phyloP scores from a whole-genome alignment of 2,113 vertebrate genomes.

The Neoarius graeffei region DNA sequence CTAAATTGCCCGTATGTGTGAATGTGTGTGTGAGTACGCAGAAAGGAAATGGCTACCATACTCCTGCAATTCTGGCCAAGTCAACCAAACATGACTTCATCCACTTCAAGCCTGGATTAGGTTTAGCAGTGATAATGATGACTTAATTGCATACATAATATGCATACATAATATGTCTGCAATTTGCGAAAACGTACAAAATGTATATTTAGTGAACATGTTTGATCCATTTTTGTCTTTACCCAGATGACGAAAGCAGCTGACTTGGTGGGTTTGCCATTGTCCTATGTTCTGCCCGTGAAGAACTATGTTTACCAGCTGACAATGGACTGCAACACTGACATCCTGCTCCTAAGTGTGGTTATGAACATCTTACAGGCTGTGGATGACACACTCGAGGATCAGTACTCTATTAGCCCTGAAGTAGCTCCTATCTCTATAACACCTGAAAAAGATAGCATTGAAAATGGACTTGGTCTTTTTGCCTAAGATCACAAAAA shows the following conservation, averaged over 20 bases:
- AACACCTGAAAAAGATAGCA: not conserved
- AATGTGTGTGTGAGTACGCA: too few relatives aligned
- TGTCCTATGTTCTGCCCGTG: slow-evolving; percentile 51
- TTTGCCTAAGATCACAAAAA: too few relatives aligned
- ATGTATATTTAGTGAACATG: too few relatives aligned
- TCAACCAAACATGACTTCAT: too few relatives aligned
- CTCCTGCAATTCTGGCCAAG: too few relatives aligned
- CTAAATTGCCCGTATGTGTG: too few relatives aligned
- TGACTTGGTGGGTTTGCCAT: slow-evolving; percentile 40
- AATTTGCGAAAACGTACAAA: not conserved
- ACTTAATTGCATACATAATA: too few relatives aligned
- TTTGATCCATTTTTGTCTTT: not conserved
- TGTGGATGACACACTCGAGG: slow-evolving; percentile 26
- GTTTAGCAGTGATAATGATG: too few relatives aligned
- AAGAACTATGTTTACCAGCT: slow-evolving; percentile 50
- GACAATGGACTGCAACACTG: slow-evolving; percentile 34
- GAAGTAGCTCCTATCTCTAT: not conserved
- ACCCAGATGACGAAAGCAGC: slow-evolving; percentile 48
- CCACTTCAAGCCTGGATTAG: too few relatives aligned
- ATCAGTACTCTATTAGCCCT: not conserved
- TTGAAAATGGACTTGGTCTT: too few relatives aligned
- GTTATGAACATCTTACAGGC: slow-evolving; percentile 35
- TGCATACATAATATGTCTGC: not conserved
- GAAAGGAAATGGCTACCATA: too few relatives aligned
- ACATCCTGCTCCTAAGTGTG: slow-evolving; percentile 50